Base-by-base conservation (phyloP, 2,113 vertebrate species). In the Rhagologus leucostigma region DNA sequence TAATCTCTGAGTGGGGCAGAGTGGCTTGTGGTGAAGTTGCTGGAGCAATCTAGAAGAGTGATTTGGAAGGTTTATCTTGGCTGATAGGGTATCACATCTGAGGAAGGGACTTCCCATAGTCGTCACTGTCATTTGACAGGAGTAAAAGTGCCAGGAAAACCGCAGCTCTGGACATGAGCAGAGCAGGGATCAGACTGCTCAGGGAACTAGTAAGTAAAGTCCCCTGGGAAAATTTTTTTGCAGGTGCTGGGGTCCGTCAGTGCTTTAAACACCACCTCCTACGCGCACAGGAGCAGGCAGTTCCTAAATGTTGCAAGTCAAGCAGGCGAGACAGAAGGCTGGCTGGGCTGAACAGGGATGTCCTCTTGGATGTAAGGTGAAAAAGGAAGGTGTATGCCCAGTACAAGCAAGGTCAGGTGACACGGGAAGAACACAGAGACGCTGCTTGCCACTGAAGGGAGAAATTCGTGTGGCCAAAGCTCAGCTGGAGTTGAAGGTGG, bases 91-190 rank as follows among this genome's bases (percentile, higher is more conserved):
- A 5, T 55, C 0, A 0, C 16, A 3, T 50, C 55, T 59, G 37
- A 67, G 50, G 33, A 76, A 27, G 35, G 37, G 35, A 18, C 24
- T 16, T 63, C 33, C n/a, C 15, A 2, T 78, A 32, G 50, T 52
- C 21, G 21, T 49, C 24, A 7, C 18, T 0, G 0, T 57, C 0
- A 1, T 46, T 60, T 67, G 29, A 19, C 35, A 42, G 26, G 35
- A 57, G 42, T 17, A 50, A 37, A 57, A 57, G 35, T 50, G 6
- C 32, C 17, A 19, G 32, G 18, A 57, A 56, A 49, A 57, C 50
- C 0, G 0, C 59, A 65, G 22, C 32, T 65, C 42, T 73, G 67
- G 32, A 21, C 16, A 5, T 4, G 41, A 35, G 56, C 47, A 26
- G 16, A 64, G 24, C 49, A 63, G 56, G 30, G 16, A 1, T 14